phyloP scores from a whole-genome alignment of 2,113 vertebrate species.

The Oreotrochilus melanogaster region DNA sequence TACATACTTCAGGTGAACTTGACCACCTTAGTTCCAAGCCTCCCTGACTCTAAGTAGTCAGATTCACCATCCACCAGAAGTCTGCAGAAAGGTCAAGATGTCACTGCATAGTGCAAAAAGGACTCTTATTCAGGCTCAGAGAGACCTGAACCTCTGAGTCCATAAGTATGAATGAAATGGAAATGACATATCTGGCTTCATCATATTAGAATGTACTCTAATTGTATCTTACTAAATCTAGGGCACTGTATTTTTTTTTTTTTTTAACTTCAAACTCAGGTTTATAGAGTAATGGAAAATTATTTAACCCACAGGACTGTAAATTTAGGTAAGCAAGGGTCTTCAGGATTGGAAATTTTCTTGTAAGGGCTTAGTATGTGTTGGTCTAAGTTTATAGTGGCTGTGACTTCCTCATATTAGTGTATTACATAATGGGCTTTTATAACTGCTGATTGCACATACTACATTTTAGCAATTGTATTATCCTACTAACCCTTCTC shows the following conservation, averaged over 20 bases:
- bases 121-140: not conserved
- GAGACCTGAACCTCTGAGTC: not conserved
- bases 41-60: too few species aligned
- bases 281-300: not conserved
- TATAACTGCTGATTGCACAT: not conserved
- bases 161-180: not conserved
- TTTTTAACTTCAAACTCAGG: not conserved
- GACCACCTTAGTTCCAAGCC: not conserved
- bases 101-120: not conserved
- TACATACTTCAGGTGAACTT: not conserved
- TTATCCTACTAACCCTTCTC: conserved; percentile 33
- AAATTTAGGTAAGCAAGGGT: not conserved
- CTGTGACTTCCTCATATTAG: not conserved
- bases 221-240: not conserved
- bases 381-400: not conserved
- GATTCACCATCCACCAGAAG: not conserved
- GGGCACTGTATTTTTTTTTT: not conserved
- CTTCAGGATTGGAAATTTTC: not conserved
- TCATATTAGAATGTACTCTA: not conserved
- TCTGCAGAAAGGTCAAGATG: not conserved
- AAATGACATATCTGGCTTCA: not conserved
- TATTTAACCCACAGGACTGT: not conserved
- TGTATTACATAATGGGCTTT: not conserved
- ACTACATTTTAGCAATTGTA: conserved; percentile 19
- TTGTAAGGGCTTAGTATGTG: not conserved